These are phyloP conservation scores for Amphipyra tragopoginis DNA, from an alignment of 2,888 invertebrate species.

Conservation along the genomic window DNA sequence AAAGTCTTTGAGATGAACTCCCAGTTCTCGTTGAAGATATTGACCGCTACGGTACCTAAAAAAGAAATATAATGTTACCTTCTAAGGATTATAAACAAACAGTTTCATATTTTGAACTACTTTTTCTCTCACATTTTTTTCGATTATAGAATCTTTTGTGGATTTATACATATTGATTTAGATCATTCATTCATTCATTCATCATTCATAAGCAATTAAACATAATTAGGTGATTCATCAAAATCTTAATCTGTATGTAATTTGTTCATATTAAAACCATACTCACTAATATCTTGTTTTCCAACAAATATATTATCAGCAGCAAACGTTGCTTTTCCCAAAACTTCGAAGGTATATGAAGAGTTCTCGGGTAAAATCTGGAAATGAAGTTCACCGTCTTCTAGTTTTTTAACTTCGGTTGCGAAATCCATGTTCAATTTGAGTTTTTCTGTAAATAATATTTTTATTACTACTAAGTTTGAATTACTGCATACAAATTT, in stretches of 20 bases:
- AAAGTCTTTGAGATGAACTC: constrained; percentile 17
- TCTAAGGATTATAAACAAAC: too few species aligned
- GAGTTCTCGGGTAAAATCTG: constrained; percentile 8
- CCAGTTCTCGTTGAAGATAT: constrained; percentile 49
- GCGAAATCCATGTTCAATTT: constrained; percentile 18
- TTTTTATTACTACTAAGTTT: neutral
- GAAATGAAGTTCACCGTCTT: constrained; percentile 37
- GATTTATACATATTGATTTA: too few species aligned
- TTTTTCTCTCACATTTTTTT: too few species aligned
- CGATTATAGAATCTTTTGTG: too few species aligned
- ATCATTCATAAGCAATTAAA: too few species aligned
- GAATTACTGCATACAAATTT: neutral
- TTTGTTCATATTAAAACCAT: neutral
- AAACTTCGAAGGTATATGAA: constrained; percentile 8
- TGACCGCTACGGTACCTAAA: constrained; percentile 35
- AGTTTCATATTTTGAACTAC: too few species aligned
- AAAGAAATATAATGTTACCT: neutral
- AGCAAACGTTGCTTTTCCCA: constrained; percentile 17
- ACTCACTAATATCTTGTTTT: constrained; percentile 53
- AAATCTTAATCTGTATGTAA: too few species aligned
- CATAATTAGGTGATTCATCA: too few species aligned
- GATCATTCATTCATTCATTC: too few species aligned
- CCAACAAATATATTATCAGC: constrained; percentile 38
- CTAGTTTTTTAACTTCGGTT: constrained; percentile 33
- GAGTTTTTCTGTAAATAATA: constrained; percentile 33